Conservation (phyloP, 2,113 vertebrate genomes). For the Mandrillus leucophaeus region DNA sequence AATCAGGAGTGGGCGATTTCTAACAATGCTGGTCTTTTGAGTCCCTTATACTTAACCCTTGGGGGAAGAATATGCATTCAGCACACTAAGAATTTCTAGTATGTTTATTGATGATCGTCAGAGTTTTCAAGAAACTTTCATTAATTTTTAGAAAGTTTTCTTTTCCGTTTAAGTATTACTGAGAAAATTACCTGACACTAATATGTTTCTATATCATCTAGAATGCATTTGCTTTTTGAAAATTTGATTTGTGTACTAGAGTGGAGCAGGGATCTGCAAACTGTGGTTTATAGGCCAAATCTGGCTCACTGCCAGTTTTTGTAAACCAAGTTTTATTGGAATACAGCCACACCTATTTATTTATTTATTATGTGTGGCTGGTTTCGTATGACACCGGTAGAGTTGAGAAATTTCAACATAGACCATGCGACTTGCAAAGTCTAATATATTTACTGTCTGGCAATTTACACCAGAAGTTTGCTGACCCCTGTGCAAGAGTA, state of each 20-base stretch:
- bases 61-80: neutral
- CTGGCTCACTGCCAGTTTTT: neutral
- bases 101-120: neutral
- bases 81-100: neutral
- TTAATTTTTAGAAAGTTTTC: slow-evolving; percentile 17
- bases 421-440: neutral
- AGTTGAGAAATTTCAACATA: neutral
- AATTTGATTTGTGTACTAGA: slow-evolving; percentile 32
- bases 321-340: slow-evolving; percentile 49
- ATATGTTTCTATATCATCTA: slow-evolving; percentile 37
- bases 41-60: neutral
- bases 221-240: neutral
- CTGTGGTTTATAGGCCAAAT: neutral
- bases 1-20: neutral
- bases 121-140: slow-evolving; percentile 12
- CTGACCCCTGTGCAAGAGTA: neutral
- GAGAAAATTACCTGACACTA: slow-evolving; percentile 1
- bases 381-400: neutral
- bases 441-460: neutral
- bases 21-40: neutral
- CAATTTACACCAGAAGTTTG: neutral
- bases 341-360: neutral
- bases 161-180: neutral
- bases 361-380: neutral
- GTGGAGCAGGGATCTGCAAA: neutral